Conservation (phyloP, 2,797 vertebrate genomes). For the Sebastes kiyomatsui region DNA sequence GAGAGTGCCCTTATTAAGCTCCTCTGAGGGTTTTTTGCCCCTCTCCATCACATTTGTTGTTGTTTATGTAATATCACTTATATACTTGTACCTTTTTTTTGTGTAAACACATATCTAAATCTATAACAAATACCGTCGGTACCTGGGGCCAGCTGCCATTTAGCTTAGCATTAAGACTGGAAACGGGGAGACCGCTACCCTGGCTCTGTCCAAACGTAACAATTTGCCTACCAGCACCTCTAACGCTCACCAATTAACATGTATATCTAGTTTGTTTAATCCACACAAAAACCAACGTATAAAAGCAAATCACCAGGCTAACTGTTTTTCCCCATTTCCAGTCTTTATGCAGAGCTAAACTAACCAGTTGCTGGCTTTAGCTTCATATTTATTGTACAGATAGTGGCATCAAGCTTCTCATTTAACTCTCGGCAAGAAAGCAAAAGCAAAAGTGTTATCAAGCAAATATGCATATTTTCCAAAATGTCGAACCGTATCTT, state of each 20-base stretch:
- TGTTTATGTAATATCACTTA: no score
- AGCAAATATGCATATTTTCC: neutral
- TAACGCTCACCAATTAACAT: neutral
- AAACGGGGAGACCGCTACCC: no score
- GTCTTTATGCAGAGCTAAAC: neutral
- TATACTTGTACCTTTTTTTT: no score
- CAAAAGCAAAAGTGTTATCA: neutral
- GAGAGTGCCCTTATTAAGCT: no score
- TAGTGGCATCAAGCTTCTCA: neutral
- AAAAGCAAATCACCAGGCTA: neutral
- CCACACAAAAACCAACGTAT: neutral
- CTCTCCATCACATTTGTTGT: no score
- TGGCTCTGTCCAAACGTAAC: neutral
- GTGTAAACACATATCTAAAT: no score
- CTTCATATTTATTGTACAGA: neutral
- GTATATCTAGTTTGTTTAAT: neutral
- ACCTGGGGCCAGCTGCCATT: neutral
- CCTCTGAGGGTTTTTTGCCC: no score
- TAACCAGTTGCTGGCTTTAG: neutral
- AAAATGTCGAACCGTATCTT: neutral
- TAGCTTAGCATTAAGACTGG: neutral
- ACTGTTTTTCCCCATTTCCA: neutral
- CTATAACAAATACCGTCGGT: no score
- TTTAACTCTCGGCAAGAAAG: neutral
- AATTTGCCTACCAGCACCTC: neutral